These are phyloP conservation scores for Hydropotes inermis DNA, from an alignment of 2,113 vertebrate genomes.

Conservation along the genomic window DNA sequence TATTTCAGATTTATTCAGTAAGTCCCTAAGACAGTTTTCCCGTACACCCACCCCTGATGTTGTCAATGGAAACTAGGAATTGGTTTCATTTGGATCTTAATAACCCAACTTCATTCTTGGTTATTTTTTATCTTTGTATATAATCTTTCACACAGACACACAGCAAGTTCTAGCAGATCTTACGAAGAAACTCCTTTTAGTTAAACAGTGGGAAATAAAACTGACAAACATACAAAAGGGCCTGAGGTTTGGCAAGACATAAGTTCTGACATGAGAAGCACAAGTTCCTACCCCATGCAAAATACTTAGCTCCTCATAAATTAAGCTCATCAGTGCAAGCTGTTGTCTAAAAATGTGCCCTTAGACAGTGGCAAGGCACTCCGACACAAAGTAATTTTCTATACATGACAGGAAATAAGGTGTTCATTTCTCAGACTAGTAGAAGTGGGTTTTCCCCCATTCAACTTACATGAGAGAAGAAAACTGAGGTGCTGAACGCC, in stretches of 20 bases:
- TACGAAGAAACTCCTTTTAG: neutral
- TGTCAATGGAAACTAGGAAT: neutral
- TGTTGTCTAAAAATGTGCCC: slow-evolving; percentile 38
- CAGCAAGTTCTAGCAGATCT: neutral
- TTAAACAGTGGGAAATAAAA: slow-evolving; percentile 34
- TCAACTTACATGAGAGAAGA: neutral
- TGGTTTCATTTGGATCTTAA: neutral
- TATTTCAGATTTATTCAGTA: neutral
- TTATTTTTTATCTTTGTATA: neutral
- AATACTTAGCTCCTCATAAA: slow-evolving; percentile 27
- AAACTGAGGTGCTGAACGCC: neutral
- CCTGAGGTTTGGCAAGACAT: neutral
- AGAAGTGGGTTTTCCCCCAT: neutral
- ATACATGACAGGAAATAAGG: slow-evolving; percentile 9
- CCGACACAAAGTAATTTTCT: neutral
- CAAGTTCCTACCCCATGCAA: neutral
- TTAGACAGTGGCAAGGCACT: neutral
- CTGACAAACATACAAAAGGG: neutral
- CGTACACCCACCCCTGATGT: neutral
- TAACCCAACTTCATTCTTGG: neutral
- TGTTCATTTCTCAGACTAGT: neutral
- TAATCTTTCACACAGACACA: neutral
- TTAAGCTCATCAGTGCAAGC: slow-evolving; percentile 26
- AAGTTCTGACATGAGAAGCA: slow-evolving; percentile 2
- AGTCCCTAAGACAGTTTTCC: neutral